phyloP scores from a whole-genome alignment of 2,888 invertebrate genomes.

The Eristalis tenax region DNA sequence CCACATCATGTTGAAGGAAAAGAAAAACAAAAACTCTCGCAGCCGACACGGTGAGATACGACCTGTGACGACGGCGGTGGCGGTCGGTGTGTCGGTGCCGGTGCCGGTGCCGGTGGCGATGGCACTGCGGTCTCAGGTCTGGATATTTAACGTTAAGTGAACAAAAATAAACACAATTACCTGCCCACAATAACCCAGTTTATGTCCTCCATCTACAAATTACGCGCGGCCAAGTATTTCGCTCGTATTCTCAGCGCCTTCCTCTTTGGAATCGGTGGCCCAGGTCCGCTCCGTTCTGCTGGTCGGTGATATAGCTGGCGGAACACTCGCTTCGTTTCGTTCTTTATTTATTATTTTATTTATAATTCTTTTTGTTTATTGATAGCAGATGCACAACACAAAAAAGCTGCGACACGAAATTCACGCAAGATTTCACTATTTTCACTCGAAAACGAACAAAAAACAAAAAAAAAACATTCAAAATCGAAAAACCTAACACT shows the following conservation, averaged over 20 bases:
- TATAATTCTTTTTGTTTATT: slow-evolving; percentile 58
- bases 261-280: slow-evolving; percentile 6
- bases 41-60: slow-evolving; percentile 33
- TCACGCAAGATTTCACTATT: slow-evolving; percentile 26
- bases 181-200: slow-evolving; percentile 65
- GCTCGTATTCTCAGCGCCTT: background rate
- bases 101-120: no score
- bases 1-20: background rate
- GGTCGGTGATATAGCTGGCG: slow-evolving; percentile 14
- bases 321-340: slow-evolving; percentile 23
- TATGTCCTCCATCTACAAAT: slow-evolving; percentile 56
- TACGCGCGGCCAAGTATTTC: slow-evolving; percentile 8
- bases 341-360: slow-evolving; percentile 34
- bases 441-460: slow-evolving; percentile 36
- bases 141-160: slow-evolving; percentile 54
- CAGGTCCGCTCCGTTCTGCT: background rate
- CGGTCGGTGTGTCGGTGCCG: background rate
- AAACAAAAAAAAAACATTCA: background rate
- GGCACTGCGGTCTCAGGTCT: no score
- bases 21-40: slow-evolving; percentile 8
- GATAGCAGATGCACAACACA: slow-evolving; percentile 49
- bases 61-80: background rate
- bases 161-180: slow-evolving; percentile 72
- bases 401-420: background rate
- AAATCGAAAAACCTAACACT: slow-evolving; percentile 18